A percentile compares a stretch with the other conserved stretches of the same genome.
phyloP scores from a whole-genome alignment of 2,113 vertebrate species.

The Eretmochelys imbricata region DNA sequence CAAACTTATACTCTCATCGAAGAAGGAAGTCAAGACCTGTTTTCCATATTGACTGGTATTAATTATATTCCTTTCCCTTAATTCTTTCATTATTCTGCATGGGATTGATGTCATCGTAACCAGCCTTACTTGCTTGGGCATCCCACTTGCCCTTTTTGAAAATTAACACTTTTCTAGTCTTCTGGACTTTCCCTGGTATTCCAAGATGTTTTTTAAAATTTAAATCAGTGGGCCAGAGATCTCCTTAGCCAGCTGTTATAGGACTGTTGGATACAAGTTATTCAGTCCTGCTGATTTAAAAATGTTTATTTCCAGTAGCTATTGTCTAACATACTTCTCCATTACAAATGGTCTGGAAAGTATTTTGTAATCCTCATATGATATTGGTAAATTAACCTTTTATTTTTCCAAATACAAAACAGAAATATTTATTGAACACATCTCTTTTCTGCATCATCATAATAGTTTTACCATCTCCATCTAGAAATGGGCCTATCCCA shows the following conservation, averaged over 20 bases:
- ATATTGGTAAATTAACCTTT: too few species aligned
- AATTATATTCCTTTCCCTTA: too few species aligned
- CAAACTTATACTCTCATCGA: too few species aligned
- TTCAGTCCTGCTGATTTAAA: not conserved
- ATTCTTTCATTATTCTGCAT: not conserved
- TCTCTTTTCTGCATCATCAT: not conserved
- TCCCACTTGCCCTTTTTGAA: fast-evolving
- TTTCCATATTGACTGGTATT: too few species aligned
- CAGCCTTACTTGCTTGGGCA: not conserved
- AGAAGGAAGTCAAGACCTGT: too few species aligned
- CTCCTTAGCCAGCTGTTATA: not conserved
- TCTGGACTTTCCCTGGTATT: not conserved
- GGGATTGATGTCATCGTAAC: not conserved
- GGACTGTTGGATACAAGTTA: not conserved
- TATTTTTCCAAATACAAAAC: too few species aligned
- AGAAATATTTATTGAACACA: not conserved
- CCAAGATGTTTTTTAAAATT: not conserved
- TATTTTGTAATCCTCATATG: too few species aligned
- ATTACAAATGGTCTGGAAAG: not conserved
- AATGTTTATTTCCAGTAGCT: not conserved
- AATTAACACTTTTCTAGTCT: not conserved
- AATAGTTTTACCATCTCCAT: not conserved
- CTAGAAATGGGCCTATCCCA: not conserved
- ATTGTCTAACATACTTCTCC: not conserved
- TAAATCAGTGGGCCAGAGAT: not conserved